Conservation (phyloP, 2,113 vertebrate genomes). For the Albula glossodonta region DNA sequence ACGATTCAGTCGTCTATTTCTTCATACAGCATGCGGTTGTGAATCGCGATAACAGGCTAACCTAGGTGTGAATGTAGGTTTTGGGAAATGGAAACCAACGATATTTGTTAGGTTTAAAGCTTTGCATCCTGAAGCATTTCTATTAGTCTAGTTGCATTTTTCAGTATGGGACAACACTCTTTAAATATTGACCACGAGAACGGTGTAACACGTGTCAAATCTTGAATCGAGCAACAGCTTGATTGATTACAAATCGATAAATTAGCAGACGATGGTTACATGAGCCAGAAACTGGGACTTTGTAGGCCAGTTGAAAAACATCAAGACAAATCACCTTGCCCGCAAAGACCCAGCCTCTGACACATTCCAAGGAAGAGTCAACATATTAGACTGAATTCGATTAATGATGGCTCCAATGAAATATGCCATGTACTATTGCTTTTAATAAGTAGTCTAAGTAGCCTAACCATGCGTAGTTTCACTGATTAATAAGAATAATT, state of each 20-base stretch:
- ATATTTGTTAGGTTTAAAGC: not conserved
- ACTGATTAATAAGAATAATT: not conserved
- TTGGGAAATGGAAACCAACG: not conserved
- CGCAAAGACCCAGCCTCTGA: constrained; percentile 95
- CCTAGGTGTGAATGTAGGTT: not conserved
- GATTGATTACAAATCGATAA: not conserved
- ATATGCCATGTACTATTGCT: no score
- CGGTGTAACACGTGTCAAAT: no score
- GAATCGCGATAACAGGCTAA: no score
- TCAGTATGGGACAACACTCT: not conserved
- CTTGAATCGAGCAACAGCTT: no score
- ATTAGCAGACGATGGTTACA: constrained; percentile 52
- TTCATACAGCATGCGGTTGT: no score
- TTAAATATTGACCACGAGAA: no score
- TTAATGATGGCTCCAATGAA: not conserved
- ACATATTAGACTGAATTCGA: not conserved
- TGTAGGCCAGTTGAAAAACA: constrained; percentile 96
- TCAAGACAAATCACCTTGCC: constrained; percentile 88
- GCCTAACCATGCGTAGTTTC: not conserved
- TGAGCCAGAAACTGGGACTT: constrained; percentile 96
- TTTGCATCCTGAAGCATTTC: not conserved
- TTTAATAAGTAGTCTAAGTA: not conserved
- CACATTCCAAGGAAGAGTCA: constrained; percentile 62
- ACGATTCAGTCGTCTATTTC: no score
- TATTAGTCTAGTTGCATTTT: not conserved